Evolutionary conservation across 2,113 vertebrate species (phyloP), one percentile per base, ranked within the genome.

Genomic region (Megaceryle torquata): DNA sequence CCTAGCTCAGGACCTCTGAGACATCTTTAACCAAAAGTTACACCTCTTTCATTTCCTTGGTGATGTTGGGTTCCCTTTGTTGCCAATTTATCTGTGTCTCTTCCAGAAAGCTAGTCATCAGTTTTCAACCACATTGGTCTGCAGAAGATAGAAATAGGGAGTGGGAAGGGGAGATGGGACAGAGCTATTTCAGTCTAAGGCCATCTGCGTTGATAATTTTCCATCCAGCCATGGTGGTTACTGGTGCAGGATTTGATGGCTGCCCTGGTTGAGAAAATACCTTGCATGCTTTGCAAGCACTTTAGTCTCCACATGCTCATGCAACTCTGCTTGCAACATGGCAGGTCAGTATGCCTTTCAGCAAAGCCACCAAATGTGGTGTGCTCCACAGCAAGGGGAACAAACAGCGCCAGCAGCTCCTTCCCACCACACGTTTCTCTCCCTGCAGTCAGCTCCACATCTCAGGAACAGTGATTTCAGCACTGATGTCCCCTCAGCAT

Each of bases 41-140:
- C 8, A 25, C 8, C 19, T 76, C 37, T 69, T 11, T 22, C 15
- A 37, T 43, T 54, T 51, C 41, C 37, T 54, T 0, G 0, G 20
- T n/a, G 44, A 2, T 9, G 15, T 3, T 39, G 24, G 13, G 9
- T 17, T 77, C 43, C 50, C 28, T 67, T 76, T 54, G 43, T 46
- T 91, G 37, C 64, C 63, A 22, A 7, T 51, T 54, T 67, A 56
- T 50, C 59, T 9, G 20, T 67, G 28, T 35, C 63, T 78, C 59
- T 83, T 51, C 46, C 56, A 93, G 70, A 56, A 81, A 75, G 44
- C 61, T 69, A 39, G 19, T 67, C 60, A 19, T 60, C 35, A 39
- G 19, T 80, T 91, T 77, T 44, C 7, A 5, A 12, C 57, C 2
- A 16, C 18, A 39, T n/a, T 1, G 0, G 37, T 76, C 69, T 70